phyloP scores from a whole-genome alignment of 1,140 invertebrate genomes.

The Drosophila malerkotliana region DNA sequence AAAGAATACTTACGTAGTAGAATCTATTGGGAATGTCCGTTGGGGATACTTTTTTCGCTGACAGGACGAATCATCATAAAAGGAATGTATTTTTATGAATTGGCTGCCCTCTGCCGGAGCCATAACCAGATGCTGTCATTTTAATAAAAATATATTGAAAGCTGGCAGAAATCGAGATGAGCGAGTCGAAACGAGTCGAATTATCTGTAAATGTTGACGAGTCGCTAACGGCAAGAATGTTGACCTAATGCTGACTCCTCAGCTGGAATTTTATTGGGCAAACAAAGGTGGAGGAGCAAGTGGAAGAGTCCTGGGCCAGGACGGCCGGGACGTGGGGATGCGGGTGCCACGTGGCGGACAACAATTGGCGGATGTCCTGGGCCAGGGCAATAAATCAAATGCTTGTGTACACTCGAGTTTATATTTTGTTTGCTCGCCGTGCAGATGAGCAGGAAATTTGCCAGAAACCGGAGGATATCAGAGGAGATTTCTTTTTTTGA shows the following conservation, averaged over 20 bases:
- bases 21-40: slow-evolving; percentile 10
- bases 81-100: slow-evolving; percentile 42
- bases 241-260: slow-evolving; percentile 45
- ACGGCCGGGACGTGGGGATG: background rate
- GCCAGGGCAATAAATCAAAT: slow-evolving; percentile 62
- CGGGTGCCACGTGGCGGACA: slow-evolving; percentile 41
- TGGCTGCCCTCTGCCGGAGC: slow-evolving; percentile 25
- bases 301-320: background rate
- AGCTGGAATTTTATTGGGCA: slow-evolving; percentile 44
- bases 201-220: slow-evolving; percentile 51
- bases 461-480: slow-evolving; percentile 31
- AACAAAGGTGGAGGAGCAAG: slow-evolving; percentile 30
- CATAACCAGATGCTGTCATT: slow-evolving; percentile 52
- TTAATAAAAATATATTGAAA: slow-evolving; percentile 62
- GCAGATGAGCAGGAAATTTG: slow-evolving; percentile 61
- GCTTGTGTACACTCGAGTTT: slow-evolving; percentile 59
- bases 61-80: slow-evolving; percentile 46
- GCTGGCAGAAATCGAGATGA: slow-evolving; percentile 49
- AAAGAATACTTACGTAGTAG: background rate
- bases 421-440: slow-evolving; percentile 55
- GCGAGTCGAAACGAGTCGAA: slow-evolving; percentile 30
- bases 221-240: slow-evolving; percentile 40
- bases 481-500: background rate
- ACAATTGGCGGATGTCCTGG: slow-evolving; percentile 62
- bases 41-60: slow-evolving; percentile 24